Conservation (phyloP, 2,113 vertebrate genomes). For the Plecotus auritus region DNA sequence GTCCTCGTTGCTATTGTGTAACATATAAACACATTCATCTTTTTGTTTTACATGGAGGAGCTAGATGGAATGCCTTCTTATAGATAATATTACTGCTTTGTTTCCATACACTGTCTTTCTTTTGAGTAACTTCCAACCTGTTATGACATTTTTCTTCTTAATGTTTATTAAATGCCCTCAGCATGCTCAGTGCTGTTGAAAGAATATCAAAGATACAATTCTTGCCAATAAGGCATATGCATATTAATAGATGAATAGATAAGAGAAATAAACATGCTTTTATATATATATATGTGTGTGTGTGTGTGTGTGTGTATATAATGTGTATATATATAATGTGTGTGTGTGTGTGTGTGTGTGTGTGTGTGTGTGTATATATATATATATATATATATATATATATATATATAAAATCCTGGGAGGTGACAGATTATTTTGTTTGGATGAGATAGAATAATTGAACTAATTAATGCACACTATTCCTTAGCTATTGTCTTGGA, state of each 20-base stretch:
- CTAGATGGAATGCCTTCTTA: slow-evolving; percentile 16
- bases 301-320: too few relatives aligned
- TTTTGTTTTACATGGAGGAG: slow-evolving; percentile 46
- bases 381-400: neutral
- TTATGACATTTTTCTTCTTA: slow-evolving; percentile 61
- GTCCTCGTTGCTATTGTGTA: neutral
- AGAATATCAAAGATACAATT: slow-evolving; percentile 53
- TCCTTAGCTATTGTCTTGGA: neutral
- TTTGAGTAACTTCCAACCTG: slow-evolving; percentile 48
- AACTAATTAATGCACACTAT: neutral
- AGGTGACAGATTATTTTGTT: slow-evolving; percentile 21
- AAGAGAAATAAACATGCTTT: slow-evolving; percentile 8
- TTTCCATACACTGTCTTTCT: slow-evolving; percentile 46
- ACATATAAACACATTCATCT: neutral
- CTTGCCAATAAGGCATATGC: slow-evolving; percentile 17
- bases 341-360: too few relatives aligned
- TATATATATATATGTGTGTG: neutral
- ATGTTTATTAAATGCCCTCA: slow-evolving; percentile 61
- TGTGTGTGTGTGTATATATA: too few relatives aligned
- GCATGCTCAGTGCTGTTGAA: slow-evolving; percentile 13
- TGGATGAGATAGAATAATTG: neutral
- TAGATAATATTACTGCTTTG: slow-evolving; percentile 34
- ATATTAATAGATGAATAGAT: slow-evolving; percentile 59
- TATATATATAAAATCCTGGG: neutral
- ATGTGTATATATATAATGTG: neutral